Conservation (phyloP, 1,140 invertebrate genomes). For the Melitaea cinxia region DNA sequence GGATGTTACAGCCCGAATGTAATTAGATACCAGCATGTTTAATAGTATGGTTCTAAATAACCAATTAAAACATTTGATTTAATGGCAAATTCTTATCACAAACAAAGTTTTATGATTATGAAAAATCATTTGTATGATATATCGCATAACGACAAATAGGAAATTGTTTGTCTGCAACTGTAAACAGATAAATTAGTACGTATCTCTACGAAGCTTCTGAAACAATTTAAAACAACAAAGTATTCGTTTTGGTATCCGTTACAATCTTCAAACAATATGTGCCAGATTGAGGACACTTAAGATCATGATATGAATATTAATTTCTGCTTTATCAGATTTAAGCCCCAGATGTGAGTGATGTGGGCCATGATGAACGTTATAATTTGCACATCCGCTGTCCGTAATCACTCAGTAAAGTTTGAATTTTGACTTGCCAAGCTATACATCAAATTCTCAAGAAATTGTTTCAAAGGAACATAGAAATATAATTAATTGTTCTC, state of each 20-base stretch:
- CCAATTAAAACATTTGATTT: no score
- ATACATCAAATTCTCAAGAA: no score
- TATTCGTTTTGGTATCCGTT: neutral
- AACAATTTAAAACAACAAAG: neutral
- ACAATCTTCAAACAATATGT: constrained; percentile 2
- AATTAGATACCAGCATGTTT: no score
- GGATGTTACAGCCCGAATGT: no score
- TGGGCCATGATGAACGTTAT: constrained; percentile 21
- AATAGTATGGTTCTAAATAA: no score
- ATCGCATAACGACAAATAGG: no score
- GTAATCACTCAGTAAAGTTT: constrained; percentile 5
- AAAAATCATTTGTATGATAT: no score
- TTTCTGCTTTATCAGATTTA: constrained; percentile 20
- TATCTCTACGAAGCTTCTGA: neutral
- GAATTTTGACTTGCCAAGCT: neutral
- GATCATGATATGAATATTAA: constrained; percentile 26
- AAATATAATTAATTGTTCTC: no score
- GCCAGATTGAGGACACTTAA: constrained; percentile 9
- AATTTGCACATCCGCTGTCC: constrained; percentile 19
- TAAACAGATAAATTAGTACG: neutral
- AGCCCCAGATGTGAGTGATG: constrained; percentile 26
- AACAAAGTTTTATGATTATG: no score
- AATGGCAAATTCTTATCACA: no score
- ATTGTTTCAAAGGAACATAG: no score
- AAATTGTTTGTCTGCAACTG: no score